phyloP scores from a whole-genome alignment of 2,113 vertebrate species.

The Erythrocebus patas region DNA sequence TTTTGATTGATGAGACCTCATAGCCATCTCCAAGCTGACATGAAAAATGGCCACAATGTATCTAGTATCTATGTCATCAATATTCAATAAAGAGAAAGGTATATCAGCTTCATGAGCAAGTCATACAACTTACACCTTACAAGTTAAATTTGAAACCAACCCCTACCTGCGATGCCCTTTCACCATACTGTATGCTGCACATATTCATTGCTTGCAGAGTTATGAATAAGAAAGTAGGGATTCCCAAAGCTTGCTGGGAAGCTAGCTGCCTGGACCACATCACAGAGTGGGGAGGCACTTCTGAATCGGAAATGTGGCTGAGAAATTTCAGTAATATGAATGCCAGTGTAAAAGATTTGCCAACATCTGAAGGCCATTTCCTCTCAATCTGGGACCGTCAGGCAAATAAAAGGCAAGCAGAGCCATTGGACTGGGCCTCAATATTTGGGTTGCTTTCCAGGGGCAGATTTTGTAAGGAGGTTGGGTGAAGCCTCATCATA shows the following conservation, averaged over 20 bases:
- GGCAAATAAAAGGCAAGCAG: neutral
- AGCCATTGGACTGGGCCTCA: neutral
- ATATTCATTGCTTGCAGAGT: neutral
- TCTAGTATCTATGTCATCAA: neutral
- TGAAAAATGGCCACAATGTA: neutral
- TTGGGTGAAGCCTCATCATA: neutral
- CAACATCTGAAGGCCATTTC: neutral
- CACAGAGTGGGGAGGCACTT: neutral
- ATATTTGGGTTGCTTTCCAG: neutral
- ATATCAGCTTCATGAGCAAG: neutral
- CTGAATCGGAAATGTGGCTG: neutral
- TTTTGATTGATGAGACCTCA: neutral
- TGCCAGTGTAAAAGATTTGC: neutral
- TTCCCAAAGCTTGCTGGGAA: neutral
- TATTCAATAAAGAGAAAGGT: neutral
- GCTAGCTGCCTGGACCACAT: neutral
- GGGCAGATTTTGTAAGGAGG: neutral
- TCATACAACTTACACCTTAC: neutral
- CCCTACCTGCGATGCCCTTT: rapidly evolving
- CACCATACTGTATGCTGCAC: neutral
- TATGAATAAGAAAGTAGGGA: neutral
- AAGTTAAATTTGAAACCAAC: neutral
- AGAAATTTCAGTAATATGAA: neutral
- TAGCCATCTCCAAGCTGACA: neutral
- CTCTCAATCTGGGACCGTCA: neutral